Evolutionary conservation across 2,113 vertebrate genomes (phyloP).

Genomic region (Heloderma charlesbogerti): DNA sequence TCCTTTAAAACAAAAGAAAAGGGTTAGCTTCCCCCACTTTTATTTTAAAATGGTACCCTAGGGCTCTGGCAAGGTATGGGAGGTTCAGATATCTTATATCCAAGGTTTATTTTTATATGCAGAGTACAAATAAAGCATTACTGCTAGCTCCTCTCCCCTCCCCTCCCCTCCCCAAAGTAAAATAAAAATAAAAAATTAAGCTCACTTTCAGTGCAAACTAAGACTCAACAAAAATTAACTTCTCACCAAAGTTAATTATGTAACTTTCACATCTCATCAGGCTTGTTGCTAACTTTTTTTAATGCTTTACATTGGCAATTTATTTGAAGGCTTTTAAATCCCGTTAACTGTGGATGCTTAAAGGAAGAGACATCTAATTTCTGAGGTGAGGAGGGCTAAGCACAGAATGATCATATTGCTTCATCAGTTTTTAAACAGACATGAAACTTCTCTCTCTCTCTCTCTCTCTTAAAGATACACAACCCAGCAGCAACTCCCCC

Average conservation of each 20-base stretch:
- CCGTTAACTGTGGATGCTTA: constrained; percentile 13
- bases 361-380: constrained; percentile 3
- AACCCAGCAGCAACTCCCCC: background rate
- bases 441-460: no score
- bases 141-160: background rate
- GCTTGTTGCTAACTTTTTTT: constrained; percentile 26
- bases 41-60: background rate
- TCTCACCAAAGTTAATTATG: constrained; percentile 34
- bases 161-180: background rate
- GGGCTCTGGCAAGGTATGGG: background rate
- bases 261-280: constrained; percentile 43
- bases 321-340: constrained; percentile 37
- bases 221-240: constrained; percentile 26
- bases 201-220: constrained; percentile 7
- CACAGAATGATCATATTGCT: background rate
- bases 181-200: background rate
- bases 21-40: background rate
- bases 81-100: background rate
- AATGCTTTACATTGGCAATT: constrained; percentile 32
- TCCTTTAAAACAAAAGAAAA: background rate
- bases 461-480: background rate
- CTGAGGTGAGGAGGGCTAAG: background rate
- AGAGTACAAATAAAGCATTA: background rate
- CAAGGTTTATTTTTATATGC: background rate
- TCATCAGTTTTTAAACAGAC: background rate